These are phyloP conservation scores for Toxotes lorentzi DNA, from an alignment of 2,797 vertebrate genomes.

Conservation along the genomic window DNA sequence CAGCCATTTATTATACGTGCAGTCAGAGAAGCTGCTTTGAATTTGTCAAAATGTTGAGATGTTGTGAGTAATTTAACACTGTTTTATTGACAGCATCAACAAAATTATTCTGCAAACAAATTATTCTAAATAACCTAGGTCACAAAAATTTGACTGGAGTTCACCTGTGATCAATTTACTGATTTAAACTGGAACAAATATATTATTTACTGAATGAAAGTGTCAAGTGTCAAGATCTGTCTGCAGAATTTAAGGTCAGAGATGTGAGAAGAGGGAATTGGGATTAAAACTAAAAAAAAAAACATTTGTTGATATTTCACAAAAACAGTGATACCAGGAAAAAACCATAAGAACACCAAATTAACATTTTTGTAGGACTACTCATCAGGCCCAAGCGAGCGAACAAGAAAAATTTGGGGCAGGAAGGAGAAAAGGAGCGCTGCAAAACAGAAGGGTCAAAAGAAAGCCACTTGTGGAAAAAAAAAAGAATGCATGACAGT, in stretches of 20 bases:
- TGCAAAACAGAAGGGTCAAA: not conserved
- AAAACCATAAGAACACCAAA: slow-evolving; percentile 7
- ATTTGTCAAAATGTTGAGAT: not conserved
- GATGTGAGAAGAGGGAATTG: slow-evolving; percentile 1
- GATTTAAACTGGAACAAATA: not conserved
- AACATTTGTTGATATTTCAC: slow-evolving; percentile 1
- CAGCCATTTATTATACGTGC: not conserved
- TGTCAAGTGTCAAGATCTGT: not conserved
- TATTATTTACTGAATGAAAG: not conserved
- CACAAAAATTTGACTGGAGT: not conserved
- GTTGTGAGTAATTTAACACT: not conserved
- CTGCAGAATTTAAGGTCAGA: not conserved
- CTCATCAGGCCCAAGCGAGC: slow-evolving; percentile 9
- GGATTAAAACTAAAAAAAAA: slow-evolving; percentile 13
- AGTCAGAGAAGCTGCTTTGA: not conserved
- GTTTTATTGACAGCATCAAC: not conserved
- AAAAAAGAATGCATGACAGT: slow-evolving; percentile 18
- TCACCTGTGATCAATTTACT: not conserved
- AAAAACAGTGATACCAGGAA: slow-evolving; percentile 15
- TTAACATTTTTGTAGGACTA: slow-evolving; percentile 38
- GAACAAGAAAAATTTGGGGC: slow-evolving; percentile 15
- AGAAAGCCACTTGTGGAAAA: slow-evolving; percentile 6
- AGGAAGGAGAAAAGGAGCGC: slow-evolving; percentile 8
- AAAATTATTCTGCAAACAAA: not conserved
- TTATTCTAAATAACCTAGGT: not conserved